Evolutionary conservation across 92 coral and sea anemone genomes (phyloP), one percentile per base, ranked within the genome.

Genomic region (Meandrina meandrites): DNA sequence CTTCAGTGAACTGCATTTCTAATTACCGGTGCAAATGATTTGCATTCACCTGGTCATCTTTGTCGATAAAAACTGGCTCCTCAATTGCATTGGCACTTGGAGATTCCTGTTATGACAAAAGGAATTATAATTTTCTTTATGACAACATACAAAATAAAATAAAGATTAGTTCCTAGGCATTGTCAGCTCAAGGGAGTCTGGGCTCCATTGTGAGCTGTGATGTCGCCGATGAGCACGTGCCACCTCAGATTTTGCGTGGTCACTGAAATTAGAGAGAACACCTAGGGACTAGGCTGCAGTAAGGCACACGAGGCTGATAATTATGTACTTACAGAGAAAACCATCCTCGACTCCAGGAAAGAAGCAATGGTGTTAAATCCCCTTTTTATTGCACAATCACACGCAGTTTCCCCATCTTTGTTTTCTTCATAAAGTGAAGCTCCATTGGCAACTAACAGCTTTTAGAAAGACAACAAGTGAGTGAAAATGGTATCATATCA

Each of bases 321-420:
- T 28, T 7, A 12, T 21, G 3, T 81, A 94, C 99, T 97, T 88
- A 97, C 99, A 78, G 96, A 95, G 88, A 97, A 97, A 67, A 97
- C 99, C 99, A 97, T 97, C 85, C 94, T 95, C 17, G 99, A 91
- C 78, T 97, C 99, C 86, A 97, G 79, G 60, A 95, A 97, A 58
- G 98, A 94, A 15, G 99, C 99, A 89, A 97, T 97, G 19, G 91
- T 86, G 68, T 86, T 84, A 60, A 97, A 97, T 84, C 90, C 85
- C 54, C 91, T 93, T 88, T 91, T 94, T 34, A 97, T 94, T 24
- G 99, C 99, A 77, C 94, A 95, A 87, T 97, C 99, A 88, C 99
- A 95, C 27, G 99, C 99, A 48, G 99, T 97, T 74, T 92, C 94
- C 1, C 94, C 91, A 35, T 91, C 91, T 15, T 91, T 86, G 86